These are phyloP conservation scores for Thalassarche chlororhynchos DNA, from an alignment of 2,113 vertebrate genomes.

Conservation along the genomic window DNA sequence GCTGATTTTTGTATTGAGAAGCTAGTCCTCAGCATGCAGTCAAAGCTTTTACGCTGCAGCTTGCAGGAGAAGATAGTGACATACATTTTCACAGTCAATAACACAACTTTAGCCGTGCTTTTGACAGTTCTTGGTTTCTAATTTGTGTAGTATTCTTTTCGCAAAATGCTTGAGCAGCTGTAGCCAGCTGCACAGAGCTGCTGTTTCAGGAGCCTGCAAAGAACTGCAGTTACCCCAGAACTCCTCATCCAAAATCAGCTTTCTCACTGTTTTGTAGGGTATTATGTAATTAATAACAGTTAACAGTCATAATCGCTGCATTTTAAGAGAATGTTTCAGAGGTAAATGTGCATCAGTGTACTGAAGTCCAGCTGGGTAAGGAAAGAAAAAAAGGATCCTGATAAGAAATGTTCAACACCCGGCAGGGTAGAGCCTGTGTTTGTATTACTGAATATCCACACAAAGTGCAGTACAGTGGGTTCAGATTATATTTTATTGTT, in stretches of 20 bases:
- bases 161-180: neutral
- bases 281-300: neutral
- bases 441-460: neutral
- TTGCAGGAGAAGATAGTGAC: neutral
- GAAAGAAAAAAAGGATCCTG: neutral
- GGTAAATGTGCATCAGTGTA: neutral
- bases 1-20: neutral
- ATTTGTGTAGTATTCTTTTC: neutral
- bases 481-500: conserved; percentile 23
- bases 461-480: neutral
- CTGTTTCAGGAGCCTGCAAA: neutral
- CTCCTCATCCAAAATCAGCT: neutral
- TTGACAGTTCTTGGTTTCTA: neutral
- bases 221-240: neutral
- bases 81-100: neutral
- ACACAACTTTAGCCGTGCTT: neutral
- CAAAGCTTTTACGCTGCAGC: neutral
- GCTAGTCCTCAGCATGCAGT: neutral
- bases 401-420: neutral
- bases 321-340: neutral
- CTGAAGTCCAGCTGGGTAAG: neutral
- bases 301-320: neutral
- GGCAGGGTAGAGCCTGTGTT: neutral
- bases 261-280: neutral
- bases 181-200: neutral